Conservation (phyloP, 2,113 vertebrate genomes). For the Oncorhynchus kisutch region DNA sequence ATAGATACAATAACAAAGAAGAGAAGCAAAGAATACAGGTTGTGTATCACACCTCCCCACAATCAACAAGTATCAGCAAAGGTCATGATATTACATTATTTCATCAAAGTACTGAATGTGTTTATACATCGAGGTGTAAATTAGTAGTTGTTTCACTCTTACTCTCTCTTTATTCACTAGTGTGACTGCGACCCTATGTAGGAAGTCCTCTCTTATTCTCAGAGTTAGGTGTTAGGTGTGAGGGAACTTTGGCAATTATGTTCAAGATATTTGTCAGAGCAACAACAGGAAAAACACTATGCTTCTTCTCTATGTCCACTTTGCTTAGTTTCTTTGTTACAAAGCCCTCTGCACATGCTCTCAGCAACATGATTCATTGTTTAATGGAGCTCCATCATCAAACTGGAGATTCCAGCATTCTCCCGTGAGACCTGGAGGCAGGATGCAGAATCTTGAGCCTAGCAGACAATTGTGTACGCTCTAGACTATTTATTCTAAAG, state of each 20-base stretch:
- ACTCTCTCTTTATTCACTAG: neutral
- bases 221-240: slow-evolving; percentile 27
- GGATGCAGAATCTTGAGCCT: slow-evolving; percentile 78
- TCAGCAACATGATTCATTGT: slow-evolving; percentile 70
- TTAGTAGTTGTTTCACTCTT: neutral
- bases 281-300: slow-evolving; percentile 21
- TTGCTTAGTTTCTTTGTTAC: slow-evolving; percentile 30
- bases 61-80: neutral
- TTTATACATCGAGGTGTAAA: neutral
- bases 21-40: too few species aligned
- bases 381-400: slow-evolving; percentile 69
- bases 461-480: slow-evolving; percentile 60
- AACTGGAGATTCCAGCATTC: slow-evolving; percentile 75
- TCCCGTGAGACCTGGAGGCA: slow-evolving; percentile 77
- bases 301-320: slow-evolving; percentile 13
- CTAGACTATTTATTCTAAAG: slow-evolving; percentile 14
- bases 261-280: slow-evolving; percentile 35
- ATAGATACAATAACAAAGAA: slow-evolving; percentile 11
- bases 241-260: slow-evolving; percentile 25
- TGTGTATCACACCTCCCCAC: neutral
- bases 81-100: neutral
- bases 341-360: slow-evolving; percentile 33
- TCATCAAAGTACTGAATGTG: neutral
- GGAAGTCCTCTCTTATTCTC: slow-evolving; percentile 13
- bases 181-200: neutral